A percentile compares a stretch with the other conserved stretches of the same genome.
These are phyloP conservation scores for Aix galericulata DNA, from an alignment of 2,113 vertebrate genomes.

Conservation along the genomic window DNA sequence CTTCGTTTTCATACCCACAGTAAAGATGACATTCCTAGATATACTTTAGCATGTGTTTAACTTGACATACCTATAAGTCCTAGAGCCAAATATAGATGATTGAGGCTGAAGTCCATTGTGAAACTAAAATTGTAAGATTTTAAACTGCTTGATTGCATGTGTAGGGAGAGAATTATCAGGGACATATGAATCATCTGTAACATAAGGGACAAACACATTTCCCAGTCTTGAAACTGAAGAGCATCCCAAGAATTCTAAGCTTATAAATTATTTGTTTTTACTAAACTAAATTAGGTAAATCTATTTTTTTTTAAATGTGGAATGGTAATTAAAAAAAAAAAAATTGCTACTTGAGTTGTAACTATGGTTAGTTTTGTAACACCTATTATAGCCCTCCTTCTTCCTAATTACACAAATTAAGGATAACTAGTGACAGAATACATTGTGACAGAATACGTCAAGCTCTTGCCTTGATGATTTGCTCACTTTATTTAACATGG, in stretches of 20 bases:
- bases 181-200: no score
- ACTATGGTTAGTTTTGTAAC: background rate
- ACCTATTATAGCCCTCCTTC: background rate
- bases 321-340: background rate
- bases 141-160: background rate
- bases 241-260: background rate
- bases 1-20: background rate
- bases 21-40: background rate
- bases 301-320: background rate
- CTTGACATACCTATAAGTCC: background rate
- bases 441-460: background rate
- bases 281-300: background rate
- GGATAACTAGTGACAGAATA: background rate
- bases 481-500: background rate
- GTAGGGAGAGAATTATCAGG: background rate
- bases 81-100: background rate
- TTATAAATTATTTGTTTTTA: background rate
- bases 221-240: background rate
- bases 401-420: background rate
- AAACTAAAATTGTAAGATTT: background rate
- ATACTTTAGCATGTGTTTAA: background rate
- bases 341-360: background rate
- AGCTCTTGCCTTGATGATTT: background rate
- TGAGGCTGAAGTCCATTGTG: background rate
- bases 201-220: background rate